Evolutionary conservation across 2,888 invertebrate genomes (phyloP), one percentile per base, ranked within the genome.

Genomic region (Rosalia funebris): DNA sequence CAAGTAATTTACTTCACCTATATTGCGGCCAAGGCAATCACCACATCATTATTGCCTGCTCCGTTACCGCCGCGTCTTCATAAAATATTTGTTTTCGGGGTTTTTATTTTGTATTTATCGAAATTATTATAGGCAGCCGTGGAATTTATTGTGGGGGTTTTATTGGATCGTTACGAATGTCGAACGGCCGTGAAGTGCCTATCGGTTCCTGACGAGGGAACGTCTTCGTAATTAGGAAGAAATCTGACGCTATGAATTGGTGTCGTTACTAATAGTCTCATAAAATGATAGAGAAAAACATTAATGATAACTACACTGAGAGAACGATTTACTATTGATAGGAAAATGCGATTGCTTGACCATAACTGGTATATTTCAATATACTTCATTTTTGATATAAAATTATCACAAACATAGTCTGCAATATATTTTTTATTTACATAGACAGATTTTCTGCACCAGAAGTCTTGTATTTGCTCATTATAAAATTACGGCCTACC

Each of bases 1-100:
- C 57, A 39, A 57, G 34, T 57, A 52, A 60, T 63, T 57, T 63
- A 52, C 46, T 53, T 60, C 42, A 56, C 57, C 56, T 47, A 61
- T 62, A 57, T 57, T 62, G 57, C 57, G 53, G 31, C 54, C 47
- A 54, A 32, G 20, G 58, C 46, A 53, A 59, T 59, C 52, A 34
- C 53, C 44, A 34, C 47, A 41, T 59, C 54, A 59, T 59, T 59
- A 59, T 46, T 53, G 25, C 41, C 37, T 17, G 34, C 57, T 42
- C 44, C 31, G 15, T 37, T 17, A 37, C 37, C 25, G 34, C 16
- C 44, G 19, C 37, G 25, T 50, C 48, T 50, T 57, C 48, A 25
- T 36, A 17, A 55, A 25, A 45, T 46, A 55, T 46, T 55, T 45
- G 55, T 36, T 55, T 39, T 12, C 11, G 14, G 9, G 25, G 39